A percentile compares a stretch with the other conserved stretches of the same genome.
These are phyloP conservation scores for Ephialtes manifestator DNA, from an alignment of 2,888 invertebrate genomes.

Conservation along the genomic window DNA sequence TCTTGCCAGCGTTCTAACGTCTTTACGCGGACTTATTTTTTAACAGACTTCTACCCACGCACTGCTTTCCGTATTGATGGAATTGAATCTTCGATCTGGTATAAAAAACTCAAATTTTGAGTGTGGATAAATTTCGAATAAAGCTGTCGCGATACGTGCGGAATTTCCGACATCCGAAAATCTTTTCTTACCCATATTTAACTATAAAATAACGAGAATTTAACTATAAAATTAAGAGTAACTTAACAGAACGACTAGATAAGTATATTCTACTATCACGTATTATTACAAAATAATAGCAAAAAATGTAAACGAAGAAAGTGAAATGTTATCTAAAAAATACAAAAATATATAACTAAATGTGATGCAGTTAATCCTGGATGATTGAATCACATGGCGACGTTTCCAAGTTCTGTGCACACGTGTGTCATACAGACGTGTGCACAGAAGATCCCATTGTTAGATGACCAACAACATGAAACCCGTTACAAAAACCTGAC, in stretches of 20 bases:
- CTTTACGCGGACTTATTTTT: not conserved
- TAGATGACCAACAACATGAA: not conserved
- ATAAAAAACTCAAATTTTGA: not conserved
- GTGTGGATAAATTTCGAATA: constrained; percentile 1
- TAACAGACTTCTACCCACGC: not conserved
- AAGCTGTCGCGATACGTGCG: not conserved
- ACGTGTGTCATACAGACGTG: not conserved
- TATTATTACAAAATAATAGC: not conserved
- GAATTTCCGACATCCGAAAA: not conserved
- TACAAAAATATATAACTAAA: not conserved
- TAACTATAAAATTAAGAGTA: too few species aligned
- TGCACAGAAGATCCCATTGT: not conserved
- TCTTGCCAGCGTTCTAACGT: not conserved
- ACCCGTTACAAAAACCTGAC: not conserved
- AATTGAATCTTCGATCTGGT: not conserved
- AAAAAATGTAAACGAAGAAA: too few species aligned
- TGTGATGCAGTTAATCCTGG: not conserved
- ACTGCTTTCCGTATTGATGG: not conserved
- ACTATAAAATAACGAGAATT: too few species aligned
- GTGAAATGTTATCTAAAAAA: too few species aligned
- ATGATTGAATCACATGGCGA: not conserved
- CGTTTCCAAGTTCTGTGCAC: not conserved
- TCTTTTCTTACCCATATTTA: not conserved
- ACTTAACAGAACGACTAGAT: not conserved
- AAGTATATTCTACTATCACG: not conserved